These are phyloP conservation scores for Himalopsyche japonica DNA, from an alignment of 2,888 invertebrate genomes.

Conservation along the genomic window DNA sequence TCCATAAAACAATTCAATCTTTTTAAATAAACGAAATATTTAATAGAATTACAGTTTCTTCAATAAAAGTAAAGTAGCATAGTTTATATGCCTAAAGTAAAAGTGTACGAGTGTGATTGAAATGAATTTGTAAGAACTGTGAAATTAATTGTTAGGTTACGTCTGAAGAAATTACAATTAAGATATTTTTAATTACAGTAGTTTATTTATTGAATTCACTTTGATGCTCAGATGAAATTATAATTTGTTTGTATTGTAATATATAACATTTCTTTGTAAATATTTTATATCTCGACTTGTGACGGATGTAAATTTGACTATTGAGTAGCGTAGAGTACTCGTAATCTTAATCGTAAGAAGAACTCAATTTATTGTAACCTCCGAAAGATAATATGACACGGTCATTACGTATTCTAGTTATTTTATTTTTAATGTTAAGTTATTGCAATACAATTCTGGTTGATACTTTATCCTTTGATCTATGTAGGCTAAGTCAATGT, in stretches of 20 bases:
- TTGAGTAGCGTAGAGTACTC: background rate
- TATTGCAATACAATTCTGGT: conserved; percentile 13
- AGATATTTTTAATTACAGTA: background rate
- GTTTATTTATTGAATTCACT: background rate
- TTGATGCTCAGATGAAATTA: background rate
- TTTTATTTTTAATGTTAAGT: conserved; percentile 14
- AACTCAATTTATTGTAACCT: background rate
- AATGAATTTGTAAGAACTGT: background rate
- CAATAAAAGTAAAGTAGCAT: background rate
- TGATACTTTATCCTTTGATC: conserved; percentile 13
- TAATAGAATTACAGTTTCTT: background rate
- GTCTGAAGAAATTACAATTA: background rate
- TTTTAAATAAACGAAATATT: background rate
- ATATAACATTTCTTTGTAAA: background rate
- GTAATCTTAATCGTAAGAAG: background rate
- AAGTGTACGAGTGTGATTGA: background rate
- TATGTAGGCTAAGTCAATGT: conserved; percentile 14
- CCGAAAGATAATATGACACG: background rate
- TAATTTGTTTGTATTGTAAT: background rate
- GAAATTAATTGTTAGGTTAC: background rate
- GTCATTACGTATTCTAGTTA: background rate
- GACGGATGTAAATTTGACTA: background rate
- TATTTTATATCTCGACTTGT: background rate
- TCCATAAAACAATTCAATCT: background rate
- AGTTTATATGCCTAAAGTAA: background rate